Evolutionary conservation across 2,113 vertebrate species (phyloP).

Genomic region (Colistium nudipinnis): DNA sequence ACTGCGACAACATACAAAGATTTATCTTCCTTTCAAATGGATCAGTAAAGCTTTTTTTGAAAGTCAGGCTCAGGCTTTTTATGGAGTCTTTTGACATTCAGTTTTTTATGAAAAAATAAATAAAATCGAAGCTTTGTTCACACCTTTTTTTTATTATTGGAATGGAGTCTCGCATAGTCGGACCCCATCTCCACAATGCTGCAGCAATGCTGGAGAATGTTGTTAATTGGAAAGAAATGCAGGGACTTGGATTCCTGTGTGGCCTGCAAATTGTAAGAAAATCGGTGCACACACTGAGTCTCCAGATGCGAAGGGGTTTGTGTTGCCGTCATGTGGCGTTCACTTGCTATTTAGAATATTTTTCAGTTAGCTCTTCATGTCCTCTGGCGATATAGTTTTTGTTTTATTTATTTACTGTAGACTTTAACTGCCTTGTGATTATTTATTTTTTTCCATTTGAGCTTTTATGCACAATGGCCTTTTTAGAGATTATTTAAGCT

Average conservation of each 20-base stretch:
- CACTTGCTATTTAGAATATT: neutral
- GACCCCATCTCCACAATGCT: neutral
- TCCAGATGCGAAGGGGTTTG: neutral
- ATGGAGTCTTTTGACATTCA: conserved; percentile 33
- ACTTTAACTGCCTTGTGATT: neutral
- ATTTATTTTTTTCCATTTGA: neutral
- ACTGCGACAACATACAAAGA: neutral
- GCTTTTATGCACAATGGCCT: neutral
- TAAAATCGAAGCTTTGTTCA: conserved; percentile 12
- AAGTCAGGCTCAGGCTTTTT: conserved; percentile 13
- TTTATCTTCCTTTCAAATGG: neutral
- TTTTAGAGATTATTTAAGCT: conserved; percentile 1
- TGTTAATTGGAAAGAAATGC: conserved; percentile 36
- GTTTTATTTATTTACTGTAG: neutral
- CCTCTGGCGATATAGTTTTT: neutral
- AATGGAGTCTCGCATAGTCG: neutral
- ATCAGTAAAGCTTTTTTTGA: neutral
- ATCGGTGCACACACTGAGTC: conserved; percentile 12
- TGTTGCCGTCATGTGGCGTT: conserved; percentile 1
- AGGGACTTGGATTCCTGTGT: conserved; percentile 23
- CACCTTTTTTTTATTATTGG: conserved; percentile 29
- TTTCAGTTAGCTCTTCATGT: neutral
- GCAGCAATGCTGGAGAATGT: neutral
- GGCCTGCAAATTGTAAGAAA: conserved; percentile 17
- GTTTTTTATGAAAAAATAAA: conserved; percentile 15